Evolutionary conservation across 2,888 invertebrate species (phyloP), one percentile per base, ranked within the genome.

Genomic region (Napeogenes sylphis): DNA sequence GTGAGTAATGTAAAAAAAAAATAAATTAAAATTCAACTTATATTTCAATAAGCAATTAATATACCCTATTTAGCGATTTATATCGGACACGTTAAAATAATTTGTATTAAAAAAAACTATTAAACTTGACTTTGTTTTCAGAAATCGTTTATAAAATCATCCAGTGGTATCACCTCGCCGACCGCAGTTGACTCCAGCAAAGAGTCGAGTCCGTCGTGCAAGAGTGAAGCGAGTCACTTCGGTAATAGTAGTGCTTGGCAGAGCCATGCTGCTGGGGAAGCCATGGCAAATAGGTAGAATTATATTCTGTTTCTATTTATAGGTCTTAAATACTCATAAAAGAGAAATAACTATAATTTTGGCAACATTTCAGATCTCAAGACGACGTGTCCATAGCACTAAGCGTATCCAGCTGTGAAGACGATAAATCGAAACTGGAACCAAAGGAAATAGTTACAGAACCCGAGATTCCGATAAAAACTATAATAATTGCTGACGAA

Each of bases 141-240:
- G 90, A 86, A 88, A 70, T 90, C 90, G 2, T 90, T 90, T 69
- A 83, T 84, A 66, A 90, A 87, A 66, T 84, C 87, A 3, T 85
- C 84, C 46, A 88, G 87, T 58, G 87, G 85, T 3, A 80, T 85
- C n/a, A 80, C 76, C 51, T 89, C 91, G 0, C 90, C 91, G 0
- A 82, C 83, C 3, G 85, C 87, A 0, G 83, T 89, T 55, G 81
- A 75, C 67, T 91, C 91, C 2, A 91, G 91, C 68, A 91, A 91
- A 75, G 91, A 91, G 68, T 91, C 91, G 1, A 91, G 91, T 75
- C 91, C 91, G 4, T 91, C 91, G 5, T 88, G 89, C 73, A 91
- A 90, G 73, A 91, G 91, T 54, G 91, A 91, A 68, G 91, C 89
- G 70, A 91, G 90, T 56, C 86, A 88, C 66, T 90, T 90, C 68